These are phyloP conservation scores for Enhydra lutris DNA, from an alignment of 2,113 vertebrate genomes.

Conservation along the genomic window DNA sequence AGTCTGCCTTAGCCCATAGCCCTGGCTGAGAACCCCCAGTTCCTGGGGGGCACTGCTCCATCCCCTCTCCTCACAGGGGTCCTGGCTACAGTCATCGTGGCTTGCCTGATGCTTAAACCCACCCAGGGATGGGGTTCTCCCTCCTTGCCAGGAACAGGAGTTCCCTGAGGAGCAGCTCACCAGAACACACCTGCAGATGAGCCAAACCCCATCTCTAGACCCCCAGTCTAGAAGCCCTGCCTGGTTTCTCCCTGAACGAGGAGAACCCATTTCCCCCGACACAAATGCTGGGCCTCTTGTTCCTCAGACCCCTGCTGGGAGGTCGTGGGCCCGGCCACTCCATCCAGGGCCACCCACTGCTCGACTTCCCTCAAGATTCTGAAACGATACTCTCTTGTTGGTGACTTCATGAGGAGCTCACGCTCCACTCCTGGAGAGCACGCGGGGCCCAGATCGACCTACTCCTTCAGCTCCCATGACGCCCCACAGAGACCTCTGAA, in stretches of 20 bases:
- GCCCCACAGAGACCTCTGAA: neutral
- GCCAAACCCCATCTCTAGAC: neutral
- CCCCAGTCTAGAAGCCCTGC: neutral
- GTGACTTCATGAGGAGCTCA: accelerated
- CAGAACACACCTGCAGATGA: neutral
- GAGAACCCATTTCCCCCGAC: accelerated
- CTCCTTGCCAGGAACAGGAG: neutral
- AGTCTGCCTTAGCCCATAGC: accelerated
- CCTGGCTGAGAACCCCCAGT: accelerated
- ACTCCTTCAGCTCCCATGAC: neutral
- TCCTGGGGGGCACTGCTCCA: neutral
- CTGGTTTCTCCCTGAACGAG: too few relatives aligned
- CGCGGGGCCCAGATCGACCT: accelerated
- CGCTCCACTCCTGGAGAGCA: too few relatives aligned
- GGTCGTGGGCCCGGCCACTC: too few relatives aligned
- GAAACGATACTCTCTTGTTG: accelerated
- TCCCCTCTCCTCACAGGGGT: neutral
- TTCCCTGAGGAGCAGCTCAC: neutral
- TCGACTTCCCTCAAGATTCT: neutral
- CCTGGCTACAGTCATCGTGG: neutral
- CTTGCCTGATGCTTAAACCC: constrained; percentile 33
- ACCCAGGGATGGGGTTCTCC: neutral
- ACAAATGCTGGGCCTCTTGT: accelerated
- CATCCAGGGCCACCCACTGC: neutral
- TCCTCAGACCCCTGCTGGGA: too few relatives aligned